Base-by-base conservation (phyloP, 1,140 invertebrate species). In the Aphelenchoides avenae region DNA sequence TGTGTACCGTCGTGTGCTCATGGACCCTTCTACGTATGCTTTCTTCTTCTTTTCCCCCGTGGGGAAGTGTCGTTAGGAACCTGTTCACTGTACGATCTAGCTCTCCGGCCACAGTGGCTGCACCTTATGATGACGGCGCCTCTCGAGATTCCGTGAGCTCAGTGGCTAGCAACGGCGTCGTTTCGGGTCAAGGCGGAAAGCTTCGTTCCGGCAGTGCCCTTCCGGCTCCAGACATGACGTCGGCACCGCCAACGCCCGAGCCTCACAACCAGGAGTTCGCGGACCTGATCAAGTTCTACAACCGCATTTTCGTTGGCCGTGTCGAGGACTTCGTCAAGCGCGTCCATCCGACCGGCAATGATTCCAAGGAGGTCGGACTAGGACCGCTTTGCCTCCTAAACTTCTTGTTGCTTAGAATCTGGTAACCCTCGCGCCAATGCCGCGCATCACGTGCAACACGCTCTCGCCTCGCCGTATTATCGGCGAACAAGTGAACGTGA, bases 271-370 rank as follows among this genome's bases (percentile, higher is more conserved):
- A 26, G 1, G 69, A 74, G 24, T 65, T 49, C 36, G 61, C 42
- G 15, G 70, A 73, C 48, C 46, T 73, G 24, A 73, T 73, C 6
- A 70, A 50, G 20, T 73, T 68, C 34, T 73, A 73, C 47, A 73
- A 73, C 50, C 46, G 47, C 13, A 54, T 74, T 18, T 76, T 73
- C 47, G 53, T 75, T 7, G 22, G 55, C 15, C 29, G 51, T 11
- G 56, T 57, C 9, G 69, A 76, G 42, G 67, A 68, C 20, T 70
- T 67, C 33, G 70, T 74, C 6, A 73, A 76, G 31, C 54, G 46
- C 29, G 34, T 73, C 24, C 43, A 68, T 50, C 65, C 68, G 27
- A 5, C 62, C 5, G 46, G 34, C 18, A 9, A 34, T 26, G 70
- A 73, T 15, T 29, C 34, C 26, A 71, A 71, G 52, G 66, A 68